Evolutionary conservation across 2,888 invertebrate genomes (phyloP), one percentile per base, ranked within the genome.

Genomic region (Heliothis peltigera): DNA sequence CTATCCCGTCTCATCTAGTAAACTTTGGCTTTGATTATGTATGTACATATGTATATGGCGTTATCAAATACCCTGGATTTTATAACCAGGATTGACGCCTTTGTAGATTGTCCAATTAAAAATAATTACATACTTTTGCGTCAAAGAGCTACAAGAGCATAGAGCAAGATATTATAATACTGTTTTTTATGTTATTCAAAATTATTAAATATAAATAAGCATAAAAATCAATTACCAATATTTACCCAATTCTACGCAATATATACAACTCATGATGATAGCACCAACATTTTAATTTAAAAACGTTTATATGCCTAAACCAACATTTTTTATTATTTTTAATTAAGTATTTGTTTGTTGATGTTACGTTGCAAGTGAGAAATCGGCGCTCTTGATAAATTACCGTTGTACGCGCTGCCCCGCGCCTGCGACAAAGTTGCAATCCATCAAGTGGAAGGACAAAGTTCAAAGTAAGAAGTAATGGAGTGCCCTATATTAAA

Each of bases 351-450:
- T 49, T 46, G 53, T 61, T 47, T 54, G 47, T 22, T 17, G 28
- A 43, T 19, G 22, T 32, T 19, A 53, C 43, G 10, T 49, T 57
- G 43, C 15, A 69, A 69, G 35, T 64, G 56, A 28, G 18, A 64
- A 57, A 22, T 64, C 22, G 48, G 25, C 7, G 15, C 8, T 32
- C 12, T 53, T 72, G n/a, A 65, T 54, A 47, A 58, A 49, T 58
- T 8, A 2, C 5, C 19, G 8, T 17, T n/a, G 0, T 32, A 63
- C n/a, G 35, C 32, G 19, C n/a, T 46, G 8, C 28, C 17, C 17
- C 15, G 21, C 18, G n/a, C 35, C 17, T 32, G 53, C 4, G 49
- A 39, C n/a, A 42, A 21, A 22, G 44, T 28, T 42, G 22, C 4
- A 18, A 52, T 66, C 15, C 17, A 52, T 66, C 60, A 66, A 39